Evolutionary conservation across 2,113 vertebrate genomes (phyloP), one percentile per base, ranked within the genome.

Genomic region (Microcebus lehilahytsara): DNA sequence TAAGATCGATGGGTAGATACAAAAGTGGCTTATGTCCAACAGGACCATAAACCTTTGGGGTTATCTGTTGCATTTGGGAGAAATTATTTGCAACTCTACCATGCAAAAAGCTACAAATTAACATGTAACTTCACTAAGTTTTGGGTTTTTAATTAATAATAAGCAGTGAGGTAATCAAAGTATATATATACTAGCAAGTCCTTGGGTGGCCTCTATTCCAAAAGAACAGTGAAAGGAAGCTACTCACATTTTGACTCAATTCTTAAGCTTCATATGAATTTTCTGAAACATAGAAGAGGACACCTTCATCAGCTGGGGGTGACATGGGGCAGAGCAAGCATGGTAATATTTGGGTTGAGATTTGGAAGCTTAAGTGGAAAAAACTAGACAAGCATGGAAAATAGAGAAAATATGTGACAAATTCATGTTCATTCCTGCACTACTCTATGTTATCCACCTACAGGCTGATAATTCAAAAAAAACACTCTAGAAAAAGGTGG

Each of bases 91-190:
- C 3, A 51, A 51, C 19, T 93, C 37, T 81, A 51, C 7, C 32
- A 71, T 71, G 20, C 16, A 86, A 69, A 67, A 91, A 86, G 5
- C 42, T 78, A 20, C 9, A 30, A 30, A 2, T 78, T n/a, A 80
- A 75, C 2, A 9, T 75, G 22, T n/a, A 89, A 66, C 13, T 88
- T 94, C 32, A 62, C 60, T 23, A 49, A n/a, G 5, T 84, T 62
- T 66, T 56, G n/a, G 6, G 74, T 46, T 66, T 94, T 93, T 46
- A 94, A 66, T 79, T 86, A 83, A 79, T 14, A 67, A 20, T 23
- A 51, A 96, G 40, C 56, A 88, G 30, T 40, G 17, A 96, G 42
- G 42, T 74, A 14, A 80, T 10, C 4, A 40, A 71, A 51, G 1
- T 42, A 58, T 62, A 87, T 84, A 46, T 62, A 87, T 84, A 46